Base-by-base conservation (phyloP, 2,113 vertebrate species). In the Lagenorhynchus albirostris region DNA sequence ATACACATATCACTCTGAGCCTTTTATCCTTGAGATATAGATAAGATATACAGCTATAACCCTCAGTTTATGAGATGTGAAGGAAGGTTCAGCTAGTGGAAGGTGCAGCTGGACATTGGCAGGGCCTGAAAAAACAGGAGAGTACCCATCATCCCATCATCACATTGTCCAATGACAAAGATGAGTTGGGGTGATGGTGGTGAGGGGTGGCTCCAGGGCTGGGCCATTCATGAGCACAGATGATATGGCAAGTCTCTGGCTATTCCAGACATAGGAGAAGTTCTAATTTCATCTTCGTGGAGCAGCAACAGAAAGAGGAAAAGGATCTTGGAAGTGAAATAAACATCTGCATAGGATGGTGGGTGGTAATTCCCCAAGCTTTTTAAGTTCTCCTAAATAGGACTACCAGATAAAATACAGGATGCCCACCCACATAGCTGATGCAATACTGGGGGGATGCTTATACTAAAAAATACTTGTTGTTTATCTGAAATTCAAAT, bases 401-500 rank as follows among this genome's bases (percentile, higher is more conserved):
- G 26, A 44, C 0, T 87, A 7, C n/a, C 38, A 76, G 10, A 33
- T 33, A 62, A 83, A 21, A 55, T 33, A 68, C 29, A 62, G 53
- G 36, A 33, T 33, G 3, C 38, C n/a, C 25, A n/a, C 38, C n/a
- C 25, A n/a, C 17, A 38, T 2, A 9, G 21, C 11, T 47, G 17
- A 8, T 17, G 55, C 25, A 77, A 20, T 50, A 47, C 6, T 33
- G 36, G 26, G 10, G 10, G 23, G 10, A 41, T 17, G n/a, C 0
- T 41, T 83, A 55, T 3, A 60, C 13, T 63, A 77, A 82, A 86
- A 55, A 31, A 18, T 60, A 60, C 25, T 33, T 81, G 29, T 3
- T 50, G n/a, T 71, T 89, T 53, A 74, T 11, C 91, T 91, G 53
- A 86, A 33, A 92, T 95, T 50, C 25, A 74, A 26, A 73, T 58